Base-by-base conservation (phyloP, 2,888 invertebrate genomes). In the Orchesellides sinensis region DNA sequence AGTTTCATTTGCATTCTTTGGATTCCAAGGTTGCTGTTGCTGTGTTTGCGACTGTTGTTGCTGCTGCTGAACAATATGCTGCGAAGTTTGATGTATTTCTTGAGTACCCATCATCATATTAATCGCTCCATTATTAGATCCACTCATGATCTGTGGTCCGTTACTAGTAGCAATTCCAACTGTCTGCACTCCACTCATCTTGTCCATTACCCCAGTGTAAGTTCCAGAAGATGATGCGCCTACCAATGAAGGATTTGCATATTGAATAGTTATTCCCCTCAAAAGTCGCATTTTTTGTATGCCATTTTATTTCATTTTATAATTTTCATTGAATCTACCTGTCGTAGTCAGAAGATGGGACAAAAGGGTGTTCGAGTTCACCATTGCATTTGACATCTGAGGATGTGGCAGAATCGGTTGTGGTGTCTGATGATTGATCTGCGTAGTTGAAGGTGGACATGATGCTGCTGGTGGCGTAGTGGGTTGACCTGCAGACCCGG, bases 381-480 rank as follows among this genome's bases (percentile, higher is more conserved):
- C 73, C 47, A 80, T 77, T 63, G 19, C 54, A 65, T 54, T 49
- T 27, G 52, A 12, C 56, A 90, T 78, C 79, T 87, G 83, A 25
- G 83, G 89, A 88, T 82, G 80, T 75, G 88, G 86, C 47, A 87
- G 74, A 35, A 87, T 86, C 40, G 89, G 88, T 52, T 88, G 54
- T 80, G 89, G 89, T 88, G 90, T 88, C 88, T 81, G 86, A 19
- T 65, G 63, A 56, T 29, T 45, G 6, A n/a, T 35, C 17, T 65
- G 77, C 25, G 45, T 65, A 23, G 40, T 2, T 14, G 69, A 29
- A 12, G 72, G 21, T 45, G 66, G 59, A 56, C 66, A 74, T 65
- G 78, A 2, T 25, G 59, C 65, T n/a, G 83, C 35, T 35, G 70
- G 25, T 0, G 83, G 65, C 14, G 77, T 35, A 3, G 77, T 35